These are phyloP conservation scores for Caenorhabditis sp. DNA, from an alignment of 2,888 invertebrate species.

Conservation along the genomic window DNA sequence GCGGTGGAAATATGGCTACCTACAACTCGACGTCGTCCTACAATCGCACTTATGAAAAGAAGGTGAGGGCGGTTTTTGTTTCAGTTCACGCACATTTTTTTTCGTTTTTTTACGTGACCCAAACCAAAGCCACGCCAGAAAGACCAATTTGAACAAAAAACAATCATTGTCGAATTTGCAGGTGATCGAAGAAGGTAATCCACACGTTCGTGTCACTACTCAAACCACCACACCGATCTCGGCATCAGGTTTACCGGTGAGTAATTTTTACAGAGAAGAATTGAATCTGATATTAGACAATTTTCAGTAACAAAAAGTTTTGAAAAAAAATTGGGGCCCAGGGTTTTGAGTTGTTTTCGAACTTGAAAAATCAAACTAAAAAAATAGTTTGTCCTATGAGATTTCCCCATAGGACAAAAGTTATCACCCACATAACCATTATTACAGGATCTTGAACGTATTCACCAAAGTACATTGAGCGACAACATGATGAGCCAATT, in stretches of 20 bases:
- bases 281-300: no score
- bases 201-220: slow-evolving; percentile 44
- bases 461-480: slow-evolving; percentile 16
- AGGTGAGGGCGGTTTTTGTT: no score
- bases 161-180: slow-evolving; percentile 1
- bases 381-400: no score
- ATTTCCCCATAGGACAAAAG: no score
- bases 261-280: no score
- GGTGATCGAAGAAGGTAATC: slow-evolving; percentile 48
- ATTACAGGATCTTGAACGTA: slow-evolving; percentile 30
- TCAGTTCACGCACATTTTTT: no score
- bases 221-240: slow-evolving; percentile 35
- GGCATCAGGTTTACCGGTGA: slow-evolving; percentile 24
- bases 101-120: not conserved
- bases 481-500: slow-evolving; percentile 28
- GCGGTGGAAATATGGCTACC: slow-evolving; percentile 50
- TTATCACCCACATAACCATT: not conserved
- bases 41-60: slow-evolving; percentile 67
- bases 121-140: no score
- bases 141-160: no score
- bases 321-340: no score
- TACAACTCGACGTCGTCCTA: slow-evolving; percentile 64
- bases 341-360: no score
- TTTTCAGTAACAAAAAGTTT: no score
- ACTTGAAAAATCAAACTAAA: no score